Conservation (phyloP, 1,140 invertebrate species). For the Heliconius himera region DNA sequence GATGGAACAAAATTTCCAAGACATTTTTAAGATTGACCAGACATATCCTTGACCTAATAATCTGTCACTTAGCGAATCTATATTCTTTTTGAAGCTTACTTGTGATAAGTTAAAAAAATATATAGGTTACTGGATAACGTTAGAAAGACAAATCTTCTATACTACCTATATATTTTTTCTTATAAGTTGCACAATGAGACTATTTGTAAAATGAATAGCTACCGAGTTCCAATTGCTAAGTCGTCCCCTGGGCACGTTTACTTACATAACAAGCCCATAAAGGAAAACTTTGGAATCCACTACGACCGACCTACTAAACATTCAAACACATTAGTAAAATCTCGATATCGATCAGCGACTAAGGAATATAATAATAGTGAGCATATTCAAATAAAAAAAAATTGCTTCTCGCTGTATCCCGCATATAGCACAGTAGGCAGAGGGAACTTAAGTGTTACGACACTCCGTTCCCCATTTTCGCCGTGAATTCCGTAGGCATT, state of each 20-base stretch:
- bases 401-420: no score
- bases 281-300: slow-evolving; percentile 40
- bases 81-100: no score
- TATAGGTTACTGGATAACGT: not conserved
- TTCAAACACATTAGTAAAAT: slow-evolving; percentile 31
- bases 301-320: slow-evolving; percentile 42
- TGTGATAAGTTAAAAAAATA: no score
- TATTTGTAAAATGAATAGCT: slow-evolving; percentile 10
- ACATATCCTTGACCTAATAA: no score
- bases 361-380: not conserved
- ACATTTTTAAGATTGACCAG: no score
- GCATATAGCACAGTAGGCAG: no score
- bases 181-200: slow-evolving; percentile 6
- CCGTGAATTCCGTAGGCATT: no score
- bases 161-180: not conserved
- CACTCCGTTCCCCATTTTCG: no score
- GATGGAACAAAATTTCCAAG: no score
- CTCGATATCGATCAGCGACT: not conserved
- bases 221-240: slow-evolving; percentile 15
- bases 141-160: not conserved
- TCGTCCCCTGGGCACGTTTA: slow-evolving; percentile 29
- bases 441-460: no score
- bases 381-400: no score
- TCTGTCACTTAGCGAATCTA: no score
- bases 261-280: slow-evolving; percentile 44